These are phyloP conservation scores for Papilio helenus DNA, from an alignment of 1,140 invertebrate genomes.

Conservation along the genomic window DNA sequence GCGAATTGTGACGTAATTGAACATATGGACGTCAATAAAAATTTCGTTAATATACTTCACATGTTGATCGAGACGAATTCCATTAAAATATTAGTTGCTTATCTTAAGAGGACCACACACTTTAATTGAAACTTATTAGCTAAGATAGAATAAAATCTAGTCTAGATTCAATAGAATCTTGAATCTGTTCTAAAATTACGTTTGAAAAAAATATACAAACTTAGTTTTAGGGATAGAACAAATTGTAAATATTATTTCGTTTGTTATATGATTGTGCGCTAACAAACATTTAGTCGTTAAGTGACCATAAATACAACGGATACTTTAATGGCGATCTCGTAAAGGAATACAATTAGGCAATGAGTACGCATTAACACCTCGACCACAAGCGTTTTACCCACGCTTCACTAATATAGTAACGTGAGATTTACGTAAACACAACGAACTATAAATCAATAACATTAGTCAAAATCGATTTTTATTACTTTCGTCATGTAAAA, in stretches of 20 bases:
- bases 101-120: not conserved
- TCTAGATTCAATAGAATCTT: too few relatives aligned
- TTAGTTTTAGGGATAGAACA: not conserved
- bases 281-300: constrained; percentile 48
- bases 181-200: too few relatives aligned
- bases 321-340: constrained; percentile 73
- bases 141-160: not conserved
- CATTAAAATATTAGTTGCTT: not conserved
- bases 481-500: not conserved
- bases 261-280: not conserved
- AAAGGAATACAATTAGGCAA: constrained; percentile 81
- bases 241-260: not conserved
- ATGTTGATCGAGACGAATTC: not conserved
- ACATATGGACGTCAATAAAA: constrained; percentile 14
- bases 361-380: constrained; percentile 78
- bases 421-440: constrained; percentile 63
- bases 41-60: not conserved
- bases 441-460: constrained; percentile 43
- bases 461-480: not conserved
- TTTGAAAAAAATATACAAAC: not conserved
- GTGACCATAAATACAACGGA: constrained; percentile 65
- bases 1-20: constrained; percentile 57
- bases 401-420: constrained; percentile 59
- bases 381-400: constrained; percentile 63
- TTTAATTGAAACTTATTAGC: not conserved